These are phyloP conservation scores for Tetraneura akinire DNA, from an alignment of 1,140 invertebrate species.

Conservation along the genomic window DNA sequence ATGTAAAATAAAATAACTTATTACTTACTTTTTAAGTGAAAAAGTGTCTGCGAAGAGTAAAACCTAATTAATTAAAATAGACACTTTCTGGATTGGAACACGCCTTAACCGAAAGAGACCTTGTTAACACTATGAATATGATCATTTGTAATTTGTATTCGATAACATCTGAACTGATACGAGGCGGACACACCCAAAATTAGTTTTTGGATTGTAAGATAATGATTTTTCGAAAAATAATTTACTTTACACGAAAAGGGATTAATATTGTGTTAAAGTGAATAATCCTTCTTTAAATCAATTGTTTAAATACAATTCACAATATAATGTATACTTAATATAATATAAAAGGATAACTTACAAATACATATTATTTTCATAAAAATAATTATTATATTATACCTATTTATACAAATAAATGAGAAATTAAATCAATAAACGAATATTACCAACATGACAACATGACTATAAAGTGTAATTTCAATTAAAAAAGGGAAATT, in stretches of 20 bases:
- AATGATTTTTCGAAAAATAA: background rate
- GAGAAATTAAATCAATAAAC: constrained; percentile 24
- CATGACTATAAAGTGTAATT: background rate
- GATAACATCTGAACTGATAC: constrained; percentile 50
- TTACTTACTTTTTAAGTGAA: constrained; percentile 29
- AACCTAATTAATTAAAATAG: constrained; percentile 19
- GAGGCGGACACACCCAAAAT: constrained; percentile 45
- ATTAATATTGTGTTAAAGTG: background rate
- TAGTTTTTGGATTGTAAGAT: constrained; percentile 9
- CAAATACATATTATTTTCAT: no score
- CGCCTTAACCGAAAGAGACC: constrained; percentile 50
- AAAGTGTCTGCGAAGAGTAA: background rate
- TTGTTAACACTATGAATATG: constrained; percentile 51
- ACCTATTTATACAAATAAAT: background rate
- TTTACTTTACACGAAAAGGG: background rate
- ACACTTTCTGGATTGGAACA: constrained; percentile 47
- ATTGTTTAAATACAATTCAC: background rate
- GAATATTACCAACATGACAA: constrained; percentile 42
- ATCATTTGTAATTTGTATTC: constrained; percentile 50
- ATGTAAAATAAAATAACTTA: background rate
- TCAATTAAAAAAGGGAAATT: background rate
- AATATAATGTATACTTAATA: no score
- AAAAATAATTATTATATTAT: no score
- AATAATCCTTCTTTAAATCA: background rate
- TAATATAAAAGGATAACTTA: no score